Conservation (phyloP, 2,888 invertebrate genomes). For the Caenorhabditis uteleia region DNA sequence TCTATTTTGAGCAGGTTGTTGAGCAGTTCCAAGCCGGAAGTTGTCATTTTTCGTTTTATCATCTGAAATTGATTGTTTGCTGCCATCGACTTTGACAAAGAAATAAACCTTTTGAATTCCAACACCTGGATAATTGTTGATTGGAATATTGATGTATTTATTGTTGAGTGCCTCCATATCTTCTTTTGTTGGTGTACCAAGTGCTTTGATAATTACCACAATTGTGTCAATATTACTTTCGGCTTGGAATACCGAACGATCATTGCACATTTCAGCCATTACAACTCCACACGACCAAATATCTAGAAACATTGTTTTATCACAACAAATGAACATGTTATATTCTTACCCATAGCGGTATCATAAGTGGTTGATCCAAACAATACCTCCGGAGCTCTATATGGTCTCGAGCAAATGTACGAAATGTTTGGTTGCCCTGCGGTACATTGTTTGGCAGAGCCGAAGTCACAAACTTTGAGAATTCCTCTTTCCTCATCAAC, state of each 20-base stretch:
- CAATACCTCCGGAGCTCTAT: constrained; percentile 59
- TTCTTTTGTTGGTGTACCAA: constrained; percentile 40
- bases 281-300: constrained; percentile 53
- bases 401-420: constrained; percentile 52
- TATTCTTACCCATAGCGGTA: constrained; percentile 13
- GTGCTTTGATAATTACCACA: constrained; percentile 23
- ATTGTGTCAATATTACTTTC: constrained; percentile 28
- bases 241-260: constrained; percentile 28
- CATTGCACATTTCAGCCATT: constrained; percentile 42
- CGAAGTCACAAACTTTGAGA: constrained; percentile 61
- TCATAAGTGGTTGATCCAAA: constrained; percentile 45
- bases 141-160: constrained; percentile 21
- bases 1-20: constrained; percentile 25
- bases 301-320: constrained; percentile 29
- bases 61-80: constrained; percentile 18
- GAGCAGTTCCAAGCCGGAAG: constrained; percentile 15
- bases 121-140: constrained; percentile 25
- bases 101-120: constrained; percentile 27
- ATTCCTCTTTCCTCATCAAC: constrained; percentile 52
- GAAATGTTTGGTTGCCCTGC: constrained; percentile 41
- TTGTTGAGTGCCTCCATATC: constrained; percentile 28
- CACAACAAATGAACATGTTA: neutral
- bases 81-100: neutral
- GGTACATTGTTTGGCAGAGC: constrained; percentile 52
- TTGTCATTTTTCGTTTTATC: constrained; percentile 11